Evolutionary conservation across 2,888 invertebrate species (phyloP).

Genomic region (Maniola hyperantus): DNA sequence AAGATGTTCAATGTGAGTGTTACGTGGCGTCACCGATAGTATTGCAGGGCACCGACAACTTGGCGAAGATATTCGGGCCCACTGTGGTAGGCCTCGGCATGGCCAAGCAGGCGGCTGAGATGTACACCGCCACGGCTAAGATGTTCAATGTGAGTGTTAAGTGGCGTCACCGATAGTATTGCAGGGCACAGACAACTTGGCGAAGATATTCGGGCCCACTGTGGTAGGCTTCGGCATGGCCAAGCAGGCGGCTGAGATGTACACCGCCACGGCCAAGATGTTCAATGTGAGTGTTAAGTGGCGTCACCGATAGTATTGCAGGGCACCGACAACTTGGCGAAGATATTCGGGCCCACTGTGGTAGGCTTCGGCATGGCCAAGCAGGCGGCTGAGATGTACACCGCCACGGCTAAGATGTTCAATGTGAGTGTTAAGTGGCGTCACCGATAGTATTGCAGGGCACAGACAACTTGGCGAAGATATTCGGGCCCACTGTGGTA

Average conservation of each 20-base stretch:
- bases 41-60: constrained; percentile 90
- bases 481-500: constrained; percentile 97
- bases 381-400: constrained; percentile 87
- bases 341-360: constrained; percentile 94
- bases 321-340: no score
- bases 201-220: constrained; percentile 96
- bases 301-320: neutral
- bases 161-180: neutral
- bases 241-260: constrained; percentile 87
- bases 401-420: constrained; percentile 90
- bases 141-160: constrained; percentile 85
- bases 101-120: constrained; percentile 87
- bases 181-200: constrained; percentile 92
- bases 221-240: constrained; percentile 94
- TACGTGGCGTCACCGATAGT: neutral
- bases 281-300: constrained; percentile 79
- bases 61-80: constrained; percentile 96
- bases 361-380: constrained; percentile 94
- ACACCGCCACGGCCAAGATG: constrained; percentile 90
- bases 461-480: no score
- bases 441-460: neutral
- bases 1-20: constrained; percentile 87
- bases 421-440: constrained; percentile 75
- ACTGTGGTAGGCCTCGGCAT: constrained; percentile 95
- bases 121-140: constrained; percentile 90